These are phyloP conservation scores for Papilio helenus DNA, from an alignment of 1,140 invertebrate genomes.

Conservation along the genomic window DNA sequence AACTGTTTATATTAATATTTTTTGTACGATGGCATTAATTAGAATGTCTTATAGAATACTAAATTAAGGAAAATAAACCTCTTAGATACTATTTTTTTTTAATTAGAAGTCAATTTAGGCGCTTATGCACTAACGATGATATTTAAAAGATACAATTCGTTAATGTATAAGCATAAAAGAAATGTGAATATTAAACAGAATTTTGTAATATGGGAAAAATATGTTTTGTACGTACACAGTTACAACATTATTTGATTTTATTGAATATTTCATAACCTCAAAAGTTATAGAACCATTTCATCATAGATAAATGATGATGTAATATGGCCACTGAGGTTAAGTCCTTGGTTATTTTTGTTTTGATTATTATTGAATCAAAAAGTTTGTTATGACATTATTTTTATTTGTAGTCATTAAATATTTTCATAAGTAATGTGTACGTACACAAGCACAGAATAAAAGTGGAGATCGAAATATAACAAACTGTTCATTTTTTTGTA, in stretches of 20 bases:
- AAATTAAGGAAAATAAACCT: conserved; percentile 52
- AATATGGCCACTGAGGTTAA: conserved; percentile 10
- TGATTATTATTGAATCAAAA: not conserved
- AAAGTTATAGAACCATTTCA: not conserved
- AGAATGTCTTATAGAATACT: conserved; percentile 45
- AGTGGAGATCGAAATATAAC: conserved; percentile 59
- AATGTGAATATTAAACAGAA: not conserved
- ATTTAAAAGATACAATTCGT: conserved; percentile 24
- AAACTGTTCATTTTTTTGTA: conserved; percentile 61
- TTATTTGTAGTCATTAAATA: not conserved
- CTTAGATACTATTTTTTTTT: conserved; percentile 45
- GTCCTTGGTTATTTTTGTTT: conserved; percentile 15
- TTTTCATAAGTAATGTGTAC: conserved; percentile 34
- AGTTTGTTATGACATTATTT: not conserved
- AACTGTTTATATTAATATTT: not conserved
- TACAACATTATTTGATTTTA: not conserved
- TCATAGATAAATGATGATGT: not conserved
- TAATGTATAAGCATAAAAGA: conserved; percentile 28
- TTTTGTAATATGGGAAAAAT: conserved; percentile 6
- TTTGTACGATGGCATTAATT: conserved; percentile 37
- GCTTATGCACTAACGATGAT: conserved; percentile 30
- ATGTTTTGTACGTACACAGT: conserved; percentile 5
- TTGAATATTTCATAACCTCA: not conserved
- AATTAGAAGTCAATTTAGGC: conserved; percentile 20
- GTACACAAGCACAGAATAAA: conserved; percentile 35